Base-by-base conservation (phyloP, 2,888 invertebrate species). In the Caradrina clavipalpis region DNA sequence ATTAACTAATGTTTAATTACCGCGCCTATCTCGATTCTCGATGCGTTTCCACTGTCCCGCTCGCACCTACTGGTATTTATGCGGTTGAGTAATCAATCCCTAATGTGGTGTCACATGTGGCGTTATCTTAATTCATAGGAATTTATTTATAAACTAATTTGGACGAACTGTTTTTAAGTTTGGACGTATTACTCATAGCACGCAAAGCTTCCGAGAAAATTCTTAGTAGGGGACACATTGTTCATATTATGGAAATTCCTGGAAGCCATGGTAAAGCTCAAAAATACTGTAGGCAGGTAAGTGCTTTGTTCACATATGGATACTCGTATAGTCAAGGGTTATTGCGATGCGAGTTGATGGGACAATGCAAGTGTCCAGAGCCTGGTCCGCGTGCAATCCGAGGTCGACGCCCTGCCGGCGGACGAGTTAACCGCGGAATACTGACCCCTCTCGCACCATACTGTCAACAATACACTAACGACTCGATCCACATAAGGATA, bases 391-490 rank as follows among this genome's bases (percentile, higher is more conserved):
- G 86, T 90, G 91, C 90, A 90, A 89, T 88, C 85, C 81, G 88
- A 87, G 93, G 91, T 94, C 94, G 90, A 89, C 87, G 95, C 85
- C 93, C 94, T 88, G 81, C 76, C 84, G 75, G 75, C 86, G 87
- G 90, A 88, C 90, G 90, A 90, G 90, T 89, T 89, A 90, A 90
- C 89, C 87, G 88, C 88, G 88, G 92, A 91, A 91, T 92, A 93
- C 90, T 93, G 93, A 94, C 93, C 92, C 89, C 90, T 91, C 87
- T 86, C 84, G 83, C 80, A 84, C 79, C 82, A 81, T 76, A 81
- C 80, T 70, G 75, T 78, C 78, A 85, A 83, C 83, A 85, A 82
- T 82, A 84, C 84, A 87, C 76, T 85, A 81, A 60, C 82, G 83
- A 88, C 89, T 83, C 74, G 81, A 85, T 80, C 73, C 72, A 76